phyloP scores from a whole-genome alignment of 2,797 vertebrate species.

The Gila robusta region DNA sequence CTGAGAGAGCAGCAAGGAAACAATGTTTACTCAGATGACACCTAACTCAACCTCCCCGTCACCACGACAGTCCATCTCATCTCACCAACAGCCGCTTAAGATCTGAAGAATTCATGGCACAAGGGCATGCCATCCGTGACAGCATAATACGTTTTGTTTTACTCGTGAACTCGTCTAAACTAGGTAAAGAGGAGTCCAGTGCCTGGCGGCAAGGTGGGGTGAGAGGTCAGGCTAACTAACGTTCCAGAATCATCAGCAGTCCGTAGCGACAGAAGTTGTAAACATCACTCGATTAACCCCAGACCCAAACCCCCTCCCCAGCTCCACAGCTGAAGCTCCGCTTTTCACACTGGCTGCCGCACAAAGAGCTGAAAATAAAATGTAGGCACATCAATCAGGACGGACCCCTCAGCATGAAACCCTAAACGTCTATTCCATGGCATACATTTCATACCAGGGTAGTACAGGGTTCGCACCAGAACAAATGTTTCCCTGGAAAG shows the following conservation, averaged over 20 bases:
- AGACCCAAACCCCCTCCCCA: conserved; percentile 6
- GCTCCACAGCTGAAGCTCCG: conserved; percentile 50
- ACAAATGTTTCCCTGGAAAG: conserved; percentile 85
- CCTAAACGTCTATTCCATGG: conserved; percentile 81
- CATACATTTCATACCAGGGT: conserved; percentile 81
- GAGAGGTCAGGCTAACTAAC: conserved; percentile 79
- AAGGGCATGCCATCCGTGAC: conserved; percentile 82
- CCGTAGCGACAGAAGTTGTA: conserved; percentile 70
- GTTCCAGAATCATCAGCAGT: conserved; percentile 78
- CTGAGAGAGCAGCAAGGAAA: conserved; percentile 71
- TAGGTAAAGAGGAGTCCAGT: conserved; percentile 25
- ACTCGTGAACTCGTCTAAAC: conserved; percentile 26
- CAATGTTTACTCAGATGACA: conserved; percentile 72
- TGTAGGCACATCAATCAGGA: conserved; percentile 82
- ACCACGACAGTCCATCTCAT: conserved; percentile 72
- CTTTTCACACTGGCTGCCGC: conserved; percentile 72
- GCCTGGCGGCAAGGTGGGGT: conserved; percentile 66
- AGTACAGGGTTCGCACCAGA: conserved; percentile 73
- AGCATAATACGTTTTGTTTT: conserved; percentile 75
- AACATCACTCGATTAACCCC: conserved; percentile 75
- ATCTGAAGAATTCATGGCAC: conserved; percentile 74
- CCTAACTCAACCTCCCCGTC: conserved; percentile 63
- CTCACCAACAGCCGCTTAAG: conserved; percentile 53
- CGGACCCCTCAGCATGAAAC: conserved; percentile 76
- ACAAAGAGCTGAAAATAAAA: conserved; percentile 85